Percentiles rank a stretch among this genome's conserved stretches.
phyloP scores from a whole-genome alignment of 2,113 vertebrate species.

The Meleagris gallopavo region DNA sequence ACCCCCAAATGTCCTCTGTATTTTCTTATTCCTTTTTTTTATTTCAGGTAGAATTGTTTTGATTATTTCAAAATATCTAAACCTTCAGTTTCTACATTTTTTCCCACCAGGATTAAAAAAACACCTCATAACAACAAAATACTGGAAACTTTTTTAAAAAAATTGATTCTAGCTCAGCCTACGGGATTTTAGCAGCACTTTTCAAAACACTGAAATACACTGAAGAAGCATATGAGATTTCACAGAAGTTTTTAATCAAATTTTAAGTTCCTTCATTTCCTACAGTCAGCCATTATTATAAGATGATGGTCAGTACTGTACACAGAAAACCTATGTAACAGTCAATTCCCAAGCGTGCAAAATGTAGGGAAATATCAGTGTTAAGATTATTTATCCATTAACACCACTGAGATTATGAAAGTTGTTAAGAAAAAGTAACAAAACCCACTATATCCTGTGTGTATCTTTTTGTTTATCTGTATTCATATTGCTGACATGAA shows the following conservation, averaged over 20 bases:
- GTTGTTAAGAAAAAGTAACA: not conserved
- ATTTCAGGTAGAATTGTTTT: not conserved
- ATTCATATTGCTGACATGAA: constrained; percentile 15
- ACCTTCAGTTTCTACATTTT: not conserved
- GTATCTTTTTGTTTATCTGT: constrained; percentile 40
- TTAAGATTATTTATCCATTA: not conserved
- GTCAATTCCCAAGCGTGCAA: not conserved
- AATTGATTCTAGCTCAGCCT: not conserved
- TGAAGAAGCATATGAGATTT: not conserved
- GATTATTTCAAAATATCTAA: not conserved
- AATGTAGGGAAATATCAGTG: not conserved
- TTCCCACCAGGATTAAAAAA: not conserved
- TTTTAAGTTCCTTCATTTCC: not conserved
- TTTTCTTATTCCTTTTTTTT: not conserved
- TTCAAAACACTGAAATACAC: not conserved
- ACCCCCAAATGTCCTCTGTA: not conserved
- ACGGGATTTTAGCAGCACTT: not conserved
- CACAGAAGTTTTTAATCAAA: not conserved
- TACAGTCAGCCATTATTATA: not conserved
- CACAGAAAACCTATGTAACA: not conserved
- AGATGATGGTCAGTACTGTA: not conserved
- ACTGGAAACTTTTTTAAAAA: not conserved
- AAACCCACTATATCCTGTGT: not conserved
- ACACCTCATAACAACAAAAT: not conserved
- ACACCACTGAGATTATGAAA: not conserved